phyloP scores from a whole-genome alignment of 2,888 invertebrate genomes.

The Phyllotreta cruciferae region DNA sequence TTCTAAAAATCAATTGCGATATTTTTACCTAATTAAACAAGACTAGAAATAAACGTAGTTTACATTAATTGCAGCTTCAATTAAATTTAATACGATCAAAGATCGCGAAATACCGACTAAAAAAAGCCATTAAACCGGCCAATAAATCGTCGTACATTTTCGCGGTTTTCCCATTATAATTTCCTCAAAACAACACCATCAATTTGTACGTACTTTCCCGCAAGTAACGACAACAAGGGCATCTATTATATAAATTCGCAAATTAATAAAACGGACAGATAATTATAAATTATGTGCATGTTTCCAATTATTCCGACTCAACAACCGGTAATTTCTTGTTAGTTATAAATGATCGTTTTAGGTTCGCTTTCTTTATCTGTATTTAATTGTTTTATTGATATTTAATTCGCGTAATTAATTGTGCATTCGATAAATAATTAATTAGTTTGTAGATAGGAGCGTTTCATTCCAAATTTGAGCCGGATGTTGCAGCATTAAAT shows the following conservation, averaged over 20 bases:
- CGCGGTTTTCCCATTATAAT: constrained; percentile 12
- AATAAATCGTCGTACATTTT: neutral
- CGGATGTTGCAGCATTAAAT: too few species aligned
- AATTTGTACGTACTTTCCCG: constrained; percentile 13
- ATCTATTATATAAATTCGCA: constrained; percentile 4
- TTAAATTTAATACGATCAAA: too few species aligned
- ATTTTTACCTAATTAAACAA: neutral
- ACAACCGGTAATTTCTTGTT: constrained; percentile 21
- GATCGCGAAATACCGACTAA: too few species aligned
- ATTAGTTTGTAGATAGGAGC: too few species aligned
- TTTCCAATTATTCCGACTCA: constrained; percentile 15
- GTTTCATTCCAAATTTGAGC: too few species aligned
- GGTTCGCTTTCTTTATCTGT: neutral
- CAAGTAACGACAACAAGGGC: constrained; percentile 9
- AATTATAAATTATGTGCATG: constrained; percentile 22
- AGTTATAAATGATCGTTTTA: constrained; percentile 14
- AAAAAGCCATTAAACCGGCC: too few species aligned
- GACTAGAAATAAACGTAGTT: too few species aligned
- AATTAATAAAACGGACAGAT: constrained; percentile 19
- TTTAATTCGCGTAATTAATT: neutral
- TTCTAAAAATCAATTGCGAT: constrained; percentile 2
- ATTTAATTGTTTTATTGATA: constrained; percentile 5
- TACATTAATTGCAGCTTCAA: too few species aligned
- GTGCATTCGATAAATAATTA: constrained; percentile 7
- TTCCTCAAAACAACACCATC: neutral